Evolutionary conservation across 2,888 invertebrate genomes (phyloP), one percentile per base, ranked within the genome.

Genomic region (Cephus sareptanus): DNA sequence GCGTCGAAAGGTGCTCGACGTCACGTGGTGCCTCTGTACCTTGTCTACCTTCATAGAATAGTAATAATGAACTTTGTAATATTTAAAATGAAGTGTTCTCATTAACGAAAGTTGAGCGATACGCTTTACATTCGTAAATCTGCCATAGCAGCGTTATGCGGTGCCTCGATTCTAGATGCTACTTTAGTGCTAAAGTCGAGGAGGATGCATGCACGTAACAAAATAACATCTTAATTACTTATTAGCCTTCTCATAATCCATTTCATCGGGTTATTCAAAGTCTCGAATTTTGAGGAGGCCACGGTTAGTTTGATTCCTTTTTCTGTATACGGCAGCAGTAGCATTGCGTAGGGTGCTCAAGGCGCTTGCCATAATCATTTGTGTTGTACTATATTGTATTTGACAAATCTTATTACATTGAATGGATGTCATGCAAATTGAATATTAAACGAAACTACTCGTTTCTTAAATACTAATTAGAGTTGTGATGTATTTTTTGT

Each of bases 51-150:
- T 84, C 81, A 81, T 84, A 80, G 83, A 82, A 83, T 34, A 77
- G 37, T 79, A 83, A 79, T 82, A 85, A 86, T 83, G 82, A 82
- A 85, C 75, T 81, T 84, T 83, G 80, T 83, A 83, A 81, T 77
- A 79, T 78, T 75, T n/a, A 30, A 73, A 74, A 33, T 30, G 13
- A 71, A 33, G 71, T 71, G 71, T 71, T 71, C 31, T n/a, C 71
- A 56, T 56, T 56, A 56, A 56, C 56, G 23, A 56, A 56, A 23
- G 56, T 56, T 23, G 1, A 56, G 23, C 56, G 23, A 56, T 56
- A 56, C 56, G 56, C 23, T 56, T 56, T 56, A 56, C 23, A 56
- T 56, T 56, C 23, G 56, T 23, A 23, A 56, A 56, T 23, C 56
- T 23, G 56, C 56, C 23, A 56, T 56, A 56, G 56, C 2, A 56